Conservation (phyloP, 2,113 vertebrate genomes). For the Aix galericulata region DNA sequence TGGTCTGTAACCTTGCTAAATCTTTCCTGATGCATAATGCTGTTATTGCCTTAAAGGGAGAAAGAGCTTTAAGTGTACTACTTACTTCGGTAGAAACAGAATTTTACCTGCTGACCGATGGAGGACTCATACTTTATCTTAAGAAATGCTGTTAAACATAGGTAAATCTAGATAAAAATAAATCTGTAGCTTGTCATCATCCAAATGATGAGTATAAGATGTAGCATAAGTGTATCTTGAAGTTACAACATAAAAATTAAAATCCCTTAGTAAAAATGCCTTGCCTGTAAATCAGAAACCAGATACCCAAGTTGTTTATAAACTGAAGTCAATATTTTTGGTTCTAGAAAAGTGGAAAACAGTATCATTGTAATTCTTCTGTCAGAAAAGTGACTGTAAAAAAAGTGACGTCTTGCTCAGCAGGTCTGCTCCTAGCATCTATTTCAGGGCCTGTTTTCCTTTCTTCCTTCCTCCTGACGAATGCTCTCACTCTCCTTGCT, state of each 20-base stretch:
- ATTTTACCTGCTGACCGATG: constrained; percentile 43
- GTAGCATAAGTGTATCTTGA: background rate
- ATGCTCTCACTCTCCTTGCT: background rate
- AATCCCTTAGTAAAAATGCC: background rate
- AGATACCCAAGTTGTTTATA: background rate
- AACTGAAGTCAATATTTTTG: background rate
- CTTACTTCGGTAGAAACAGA: constrained; percentile 18
- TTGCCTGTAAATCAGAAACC: background rate
- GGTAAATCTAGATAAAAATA: background rate
- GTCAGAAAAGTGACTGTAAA: background rate
- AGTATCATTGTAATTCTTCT: background rate
- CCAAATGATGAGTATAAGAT: background rate
- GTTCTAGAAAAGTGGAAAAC: background rate
- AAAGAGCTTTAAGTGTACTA: background rate
- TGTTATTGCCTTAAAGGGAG: constrained; percentile 20
- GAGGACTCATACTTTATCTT: background rate
- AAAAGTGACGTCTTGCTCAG: background rate
- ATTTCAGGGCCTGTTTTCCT: background rate
- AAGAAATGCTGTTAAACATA: background rate
- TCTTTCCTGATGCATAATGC: constrained; percentile 17
- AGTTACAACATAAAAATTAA: background rate
- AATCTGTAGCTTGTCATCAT: background rate
- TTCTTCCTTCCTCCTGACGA: background rate
- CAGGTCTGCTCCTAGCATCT: background rate
- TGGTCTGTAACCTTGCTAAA: background rate